Percentiles rank a stretch among this genome's conserved stretches.
Evolutionary conservation across 2,113 vertebrate genomes (phyloP).

Genomic region (Entelurus aequoreus): DNA sequence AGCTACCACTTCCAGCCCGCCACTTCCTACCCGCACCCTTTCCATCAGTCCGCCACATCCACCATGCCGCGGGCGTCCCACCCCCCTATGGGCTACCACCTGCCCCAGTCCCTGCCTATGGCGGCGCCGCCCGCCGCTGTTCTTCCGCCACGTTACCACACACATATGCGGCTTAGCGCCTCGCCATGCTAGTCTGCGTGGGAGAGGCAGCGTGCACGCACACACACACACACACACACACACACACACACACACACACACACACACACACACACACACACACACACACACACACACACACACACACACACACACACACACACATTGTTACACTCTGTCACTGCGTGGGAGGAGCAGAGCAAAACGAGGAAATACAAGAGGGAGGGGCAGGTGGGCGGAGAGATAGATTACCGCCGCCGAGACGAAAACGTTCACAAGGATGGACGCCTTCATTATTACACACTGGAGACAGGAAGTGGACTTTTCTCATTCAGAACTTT

Average conservation of each 20-base stretch:
- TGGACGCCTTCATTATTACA: too few species aligned
- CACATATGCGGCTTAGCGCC: constrained; percentile 84
- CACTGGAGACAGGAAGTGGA: too few species aligned
- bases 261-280: constrained; percentile 25
- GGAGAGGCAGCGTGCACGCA: constrained; percentile 8
- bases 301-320: constrained; percentile 28
- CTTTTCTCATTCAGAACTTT: too few species aligned
- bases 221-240: constrained; percentile 26
- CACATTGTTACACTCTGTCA: constrained; percentile 23
- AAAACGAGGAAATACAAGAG: constrained; percentile 10
- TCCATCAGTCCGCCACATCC: constrained; percentile 41
- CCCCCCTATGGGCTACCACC: constrained; percentile 54
- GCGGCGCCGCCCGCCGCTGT: constrained; percentile 64
- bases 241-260: constrained; percentile 28
- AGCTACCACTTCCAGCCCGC: constrained; percentile 66
- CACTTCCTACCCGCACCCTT: constrained; percentile 66
- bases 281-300: constrained; percentile 24
- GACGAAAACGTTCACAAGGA: constrained; percentile 23
- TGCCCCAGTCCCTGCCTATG: constrained; percentile 60
- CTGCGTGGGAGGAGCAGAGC: constrained; percentile 35
- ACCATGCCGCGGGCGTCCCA: constrained; percentile 46
- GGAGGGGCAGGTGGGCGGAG: constrained; percentile 26
- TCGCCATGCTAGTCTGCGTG: constrained; percentile 77
- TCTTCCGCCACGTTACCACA: constrained; percentile 81
- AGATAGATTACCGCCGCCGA: constrained; percentile 43